Conservation (phyloP, 2,888 invertebrate genomes). For the Sinodicranocentrus sp. region DNA sequence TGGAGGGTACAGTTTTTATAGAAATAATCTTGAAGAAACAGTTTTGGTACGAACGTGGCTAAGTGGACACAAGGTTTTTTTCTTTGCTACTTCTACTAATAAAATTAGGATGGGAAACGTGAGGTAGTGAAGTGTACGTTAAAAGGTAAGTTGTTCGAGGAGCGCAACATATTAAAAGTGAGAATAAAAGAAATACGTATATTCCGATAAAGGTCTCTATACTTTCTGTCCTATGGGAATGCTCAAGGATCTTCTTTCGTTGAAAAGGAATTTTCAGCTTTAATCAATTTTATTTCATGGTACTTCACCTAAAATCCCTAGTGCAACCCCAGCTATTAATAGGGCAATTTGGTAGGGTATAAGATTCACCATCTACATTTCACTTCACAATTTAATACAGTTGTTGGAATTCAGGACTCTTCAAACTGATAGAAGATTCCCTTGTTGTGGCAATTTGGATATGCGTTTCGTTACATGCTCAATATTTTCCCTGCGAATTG, state of each 20-base stretch:
- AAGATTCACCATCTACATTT: too few relatives aligned
- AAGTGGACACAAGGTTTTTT: constrained; percentile 30
- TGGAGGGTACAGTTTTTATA: constrained; percentile 5
- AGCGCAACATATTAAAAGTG: too few relatives aligned
- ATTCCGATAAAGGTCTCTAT: not conserved
- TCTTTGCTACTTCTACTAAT: not conserved
- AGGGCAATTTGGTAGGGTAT: too few relatives aligned
- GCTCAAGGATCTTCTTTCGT: constrained; percentile 26
- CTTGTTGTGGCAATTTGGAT: too few relatives aligned
- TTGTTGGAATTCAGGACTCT: too few relatives aligned
- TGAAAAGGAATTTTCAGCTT: constrained; percentile 28
- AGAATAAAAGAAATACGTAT: not conserved
- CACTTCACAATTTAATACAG: not conserved
- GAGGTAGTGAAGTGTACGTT: not conserved
- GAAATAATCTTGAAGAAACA: not conserved
- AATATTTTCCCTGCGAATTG: too few relatives aligned
- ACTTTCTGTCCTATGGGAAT: constrained; percentile 32
- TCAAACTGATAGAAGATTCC: too few relatives aligned
- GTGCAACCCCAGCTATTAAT: too few relatives aligned
- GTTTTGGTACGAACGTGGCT: constrained; percentile 31
- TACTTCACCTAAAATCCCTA: not conserved
- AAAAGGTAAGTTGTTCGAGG: not conserved
- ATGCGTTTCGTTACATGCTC: too few relatives aligned
- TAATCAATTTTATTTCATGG: constrained; percentile 41
- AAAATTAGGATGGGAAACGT: not conserved